Evolutionary conservation across 2,113 vertebrate genomes (phyloP).

Genomic region (Dolichallabes microphthalmus): DNA sequence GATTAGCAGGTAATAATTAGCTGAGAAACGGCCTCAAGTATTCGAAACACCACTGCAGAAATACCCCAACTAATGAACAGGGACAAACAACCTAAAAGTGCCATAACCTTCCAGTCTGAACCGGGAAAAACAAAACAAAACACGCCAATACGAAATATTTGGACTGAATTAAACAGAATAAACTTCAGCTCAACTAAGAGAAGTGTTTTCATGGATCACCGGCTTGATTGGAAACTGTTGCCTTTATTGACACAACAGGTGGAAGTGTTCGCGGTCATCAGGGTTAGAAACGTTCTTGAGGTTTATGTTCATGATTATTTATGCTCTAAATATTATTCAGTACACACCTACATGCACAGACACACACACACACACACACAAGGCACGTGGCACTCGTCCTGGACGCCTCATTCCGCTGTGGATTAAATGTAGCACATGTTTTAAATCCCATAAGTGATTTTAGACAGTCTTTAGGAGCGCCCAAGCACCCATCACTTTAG

Average conservation of each 20-base stretch:
- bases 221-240: constrained; percentile 11
- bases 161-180: neutral
- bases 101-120: neutral
- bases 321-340: constrained; percentile 5
- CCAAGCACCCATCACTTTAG: too few relatives aligned
- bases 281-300: constrained; percentile 1
- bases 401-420: neutral
- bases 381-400: neutral
- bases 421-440: too few relatives aligned
- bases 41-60: neutral
- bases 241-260: constrained; percentile 32
- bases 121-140: neutral
- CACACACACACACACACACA: neutral
- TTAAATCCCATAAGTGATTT: too few relatives aligned
- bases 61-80: neutral
- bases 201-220: neutral
- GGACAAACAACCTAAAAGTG: neutral
- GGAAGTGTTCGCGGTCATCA: constrained; percentile 1
- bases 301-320: neutral
- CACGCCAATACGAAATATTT: neutral
- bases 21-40: neutral
- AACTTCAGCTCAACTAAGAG: neutral
- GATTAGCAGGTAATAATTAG: neutral
- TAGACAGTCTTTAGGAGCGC: too few relatives aligned
- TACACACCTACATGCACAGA: neutral